A percentile compares a stretch with the other conserved stretches of the same genome.
Conservation (phyloP, 2,888 invertebrate species). For the Polyommatus icarus region DNA sequence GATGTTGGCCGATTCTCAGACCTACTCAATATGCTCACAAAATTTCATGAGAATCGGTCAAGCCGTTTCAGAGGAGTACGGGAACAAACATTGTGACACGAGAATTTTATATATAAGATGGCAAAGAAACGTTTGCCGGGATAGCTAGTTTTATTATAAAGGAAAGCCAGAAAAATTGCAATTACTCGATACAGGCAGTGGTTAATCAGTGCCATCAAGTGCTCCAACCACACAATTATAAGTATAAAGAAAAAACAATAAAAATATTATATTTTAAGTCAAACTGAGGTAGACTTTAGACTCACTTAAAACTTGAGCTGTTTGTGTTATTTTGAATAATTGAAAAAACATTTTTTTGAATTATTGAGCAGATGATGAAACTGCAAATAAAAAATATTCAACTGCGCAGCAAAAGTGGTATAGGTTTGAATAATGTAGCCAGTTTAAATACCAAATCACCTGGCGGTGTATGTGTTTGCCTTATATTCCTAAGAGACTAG, state of each 20-base stretch:
- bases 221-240: no score
- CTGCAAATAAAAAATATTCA: constrained; percentile 49
- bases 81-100: no score
- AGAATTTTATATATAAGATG: no score
- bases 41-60: no score
- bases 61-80: no score
- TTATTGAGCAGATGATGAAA: constrained; percentile 54
- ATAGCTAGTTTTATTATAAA: no score
- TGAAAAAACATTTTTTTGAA: constrained; percentile 44
- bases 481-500: constrained; percentile 39
- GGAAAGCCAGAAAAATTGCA: no score
- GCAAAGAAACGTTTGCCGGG: no score
- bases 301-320: background rate
- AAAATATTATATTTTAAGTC: background rate
- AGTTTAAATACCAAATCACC: constrained; percentile 60
- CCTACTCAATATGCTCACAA: no score
- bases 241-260: background rate
- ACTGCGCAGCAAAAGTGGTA: constrained; percentile 52
- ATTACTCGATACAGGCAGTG: no score
- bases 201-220: no score
- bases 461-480: constrained; percentile 53
- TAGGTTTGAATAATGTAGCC: constrained; percentile 57
- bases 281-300: background rate
- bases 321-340: constrained; percentile 11
- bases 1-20: no score